Evolutionary conservation across 2,888 invertebrate genomes (phyloP), one percentile per base, ranked within the genome.

Genomic region (Thumatha senex): DNA sequence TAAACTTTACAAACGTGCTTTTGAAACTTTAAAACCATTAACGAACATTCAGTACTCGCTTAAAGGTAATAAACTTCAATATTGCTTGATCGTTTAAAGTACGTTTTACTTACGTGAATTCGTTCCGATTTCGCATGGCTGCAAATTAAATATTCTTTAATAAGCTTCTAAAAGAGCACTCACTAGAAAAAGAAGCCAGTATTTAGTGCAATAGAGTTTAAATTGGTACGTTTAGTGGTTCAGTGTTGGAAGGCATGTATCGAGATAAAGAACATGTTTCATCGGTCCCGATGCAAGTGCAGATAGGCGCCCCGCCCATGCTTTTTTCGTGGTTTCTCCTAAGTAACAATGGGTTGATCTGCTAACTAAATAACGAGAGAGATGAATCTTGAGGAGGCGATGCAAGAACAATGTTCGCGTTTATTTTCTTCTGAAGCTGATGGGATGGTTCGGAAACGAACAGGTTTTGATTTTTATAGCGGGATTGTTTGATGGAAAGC

Each of bases 71-170:
- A 84, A 81, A 78, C 81, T 66, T 73, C 70, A 82, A 67, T 74
- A 76, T 84, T 60, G 70, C 67, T 48, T 72, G 74, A 66, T 64
- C 58, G 45, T 43, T 41, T 54, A 51, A 48, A 51, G 58, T 58
- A 58, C 70, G 73, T 67, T 75, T 76, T 75, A 76, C 79, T 76
- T 77, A 77, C 78, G 78, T 71, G 79, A 77, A 77, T 84, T 84
- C 84, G 84, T 80, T 83, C 77, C 74, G 81, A 81, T 81, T 89
- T 88, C 82, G 86, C 86, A 80, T 82, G 84, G 84, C 86, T 76
- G 86, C 84, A 83, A 86, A 86, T 89, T 91, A 87, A 91, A 89
- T 90, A 90, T 90, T 89, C 87, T 89, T 89, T 89, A 90, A 89
- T 89, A 90, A 90, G 89, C 81, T 80, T 59, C 66, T 67, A 64